Conservation (phyloP, 2,113 vertebrate genomes). For the Orycteropus afer region DNA sequence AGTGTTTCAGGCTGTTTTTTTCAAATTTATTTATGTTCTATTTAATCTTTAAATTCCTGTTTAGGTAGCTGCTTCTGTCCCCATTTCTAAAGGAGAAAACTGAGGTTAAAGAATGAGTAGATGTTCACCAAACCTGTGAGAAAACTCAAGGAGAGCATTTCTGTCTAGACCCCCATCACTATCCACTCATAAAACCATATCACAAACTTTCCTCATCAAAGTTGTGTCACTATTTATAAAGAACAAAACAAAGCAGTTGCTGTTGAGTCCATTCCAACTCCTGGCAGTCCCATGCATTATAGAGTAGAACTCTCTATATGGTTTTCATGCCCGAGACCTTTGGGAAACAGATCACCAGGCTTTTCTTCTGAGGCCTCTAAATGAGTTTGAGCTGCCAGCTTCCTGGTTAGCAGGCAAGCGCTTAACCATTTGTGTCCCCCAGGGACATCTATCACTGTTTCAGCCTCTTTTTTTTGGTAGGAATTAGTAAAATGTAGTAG, state of each 20-base stretch:
- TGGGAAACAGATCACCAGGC: background rate
- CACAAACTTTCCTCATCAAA: background rate
- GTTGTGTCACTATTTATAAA: background rate
- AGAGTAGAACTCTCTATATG: background rate
- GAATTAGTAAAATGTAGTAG: background rate
- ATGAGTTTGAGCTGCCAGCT: background rate
- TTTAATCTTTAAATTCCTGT: background rate
- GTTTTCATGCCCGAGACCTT: background rate
- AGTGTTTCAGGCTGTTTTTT: background rate
- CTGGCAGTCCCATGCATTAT: background rate
- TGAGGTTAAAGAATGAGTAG: background rate
- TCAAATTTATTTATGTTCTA: background rate
- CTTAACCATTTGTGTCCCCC: background rate
- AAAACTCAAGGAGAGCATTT: background rate
- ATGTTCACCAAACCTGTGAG: background rate
- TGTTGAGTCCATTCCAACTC: background rate
- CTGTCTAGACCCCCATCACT: background rate
- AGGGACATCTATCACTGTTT: background rate
- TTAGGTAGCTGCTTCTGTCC: background rate
- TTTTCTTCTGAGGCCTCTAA: background rate
- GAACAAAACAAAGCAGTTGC: background rate
- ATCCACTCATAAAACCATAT: accelerated
- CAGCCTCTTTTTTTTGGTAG: background rate
- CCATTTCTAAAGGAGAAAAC: background rate
- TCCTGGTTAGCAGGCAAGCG: background rate